These are phyloP conservation scores for Erynnis tages DNA, from an alignment of 2,888 invertebrate species.

Conservation along the genomic window DNA sequence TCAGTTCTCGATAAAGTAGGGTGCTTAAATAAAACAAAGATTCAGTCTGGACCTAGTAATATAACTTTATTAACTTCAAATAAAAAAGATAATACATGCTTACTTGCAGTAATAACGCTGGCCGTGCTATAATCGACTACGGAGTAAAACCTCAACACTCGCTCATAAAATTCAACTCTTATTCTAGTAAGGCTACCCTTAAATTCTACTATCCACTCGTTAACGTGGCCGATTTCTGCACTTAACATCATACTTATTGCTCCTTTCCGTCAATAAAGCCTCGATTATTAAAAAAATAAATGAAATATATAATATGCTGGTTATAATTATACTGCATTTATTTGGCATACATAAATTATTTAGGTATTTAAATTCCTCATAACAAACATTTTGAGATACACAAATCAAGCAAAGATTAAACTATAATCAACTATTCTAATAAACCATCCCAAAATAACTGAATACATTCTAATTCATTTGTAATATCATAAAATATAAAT, in stretches of 20 bases:
- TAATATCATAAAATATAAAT: background rate
- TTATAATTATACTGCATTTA: too few relatives aligned
- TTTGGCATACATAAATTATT: too few relatives aligned
- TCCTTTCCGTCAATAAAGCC: conserved; percentile 32
- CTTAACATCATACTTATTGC: conserved; percentile 51
- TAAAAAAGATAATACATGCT: conserved; percentile 67
- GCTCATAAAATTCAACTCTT: conserved; percentile 63
- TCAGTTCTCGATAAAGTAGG: background rate
- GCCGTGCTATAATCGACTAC: conserved; percentile 70
- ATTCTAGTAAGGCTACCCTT: conserved; percentile 79
- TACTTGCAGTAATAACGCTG: conserved; percentile 67
- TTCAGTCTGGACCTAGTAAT: conserved; percentile 42
- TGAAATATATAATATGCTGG: background rate
- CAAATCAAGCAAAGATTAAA: too few relatives aligned
- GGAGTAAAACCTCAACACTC: conserved; percentile 67
- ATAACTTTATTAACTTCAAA: conserved; percentile 75
- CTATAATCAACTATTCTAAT: background rate
- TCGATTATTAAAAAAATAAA: conserved; percentile 12
- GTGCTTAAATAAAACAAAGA: conserved; percentile 34
- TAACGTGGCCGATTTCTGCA: conserved; percentile 48
- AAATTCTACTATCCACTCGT: conserved; percentile 63
- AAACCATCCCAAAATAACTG: background rate
- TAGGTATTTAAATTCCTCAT: too few relatives aligned
- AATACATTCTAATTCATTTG: background rate
- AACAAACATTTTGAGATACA: too few relatives aligned